phyloP scores from a whole-genome alignment of 2,888 invertebrate genomes.

The Zaprionus obscuricornis region DNA sequence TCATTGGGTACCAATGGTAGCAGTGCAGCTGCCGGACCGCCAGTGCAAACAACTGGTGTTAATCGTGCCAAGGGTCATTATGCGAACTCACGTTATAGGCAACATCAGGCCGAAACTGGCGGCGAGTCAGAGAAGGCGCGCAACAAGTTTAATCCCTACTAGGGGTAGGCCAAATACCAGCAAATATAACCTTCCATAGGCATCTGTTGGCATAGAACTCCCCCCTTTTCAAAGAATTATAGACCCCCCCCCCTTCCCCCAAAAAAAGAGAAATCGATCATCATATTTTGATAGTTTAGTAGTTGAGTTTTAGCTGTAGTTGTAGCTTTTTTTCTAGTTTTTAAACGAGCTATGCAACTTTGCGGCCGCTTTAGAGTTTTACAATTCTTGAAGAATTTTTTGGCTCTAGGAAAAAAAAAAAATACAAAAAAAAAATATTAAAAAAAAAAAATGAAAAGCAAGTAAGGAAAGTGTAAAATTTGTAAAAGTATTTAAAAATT shows the following conservation, averaged over 20 bases:
- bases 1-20: constrained; percentile 86
- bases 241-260: too few relatives aligned
- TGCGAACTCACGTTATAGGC: constrained; percentile 85
- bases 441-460: constrained; percentile 4
- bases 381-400: constrained; percentile 61
- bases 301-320: constrained; percentile 4
- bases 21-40: constrained; percentile 85
- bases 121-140: constrained; percentile 88
- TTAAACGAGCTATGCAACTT: constrained; percentile 47
- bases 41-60: constrained; percentile 94
- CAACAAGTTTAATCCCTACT: constrained; percentile 96
- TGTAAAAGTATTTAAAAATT: constrained; percentile 42
- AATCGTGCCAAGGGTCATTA: constrained; percentile 91
- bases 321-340: constrained; percentile 38
- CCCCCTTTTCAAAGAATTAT: too few relatives aligned
- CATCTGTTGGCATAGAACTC: neutral
- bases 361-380: constrained; percentile 67
- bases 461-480: constrained; percentile 12
- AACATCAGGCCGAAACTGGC: constrained; percentile 84
- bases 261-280: constrained; percentile 17
- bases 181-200: neutral
- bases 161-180: constrained; percentile 80
- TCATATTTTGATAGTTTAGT: constrained; percentile 37
- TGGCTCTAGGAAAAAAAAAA: constrained; percentile 18
- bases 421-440: constrained; percentile 5